Evolutionary conservation across 53 echinoderm and acorn worm genomes (phyloP).

Genomic region (Mesocentrotus franciscanus): DNA sequence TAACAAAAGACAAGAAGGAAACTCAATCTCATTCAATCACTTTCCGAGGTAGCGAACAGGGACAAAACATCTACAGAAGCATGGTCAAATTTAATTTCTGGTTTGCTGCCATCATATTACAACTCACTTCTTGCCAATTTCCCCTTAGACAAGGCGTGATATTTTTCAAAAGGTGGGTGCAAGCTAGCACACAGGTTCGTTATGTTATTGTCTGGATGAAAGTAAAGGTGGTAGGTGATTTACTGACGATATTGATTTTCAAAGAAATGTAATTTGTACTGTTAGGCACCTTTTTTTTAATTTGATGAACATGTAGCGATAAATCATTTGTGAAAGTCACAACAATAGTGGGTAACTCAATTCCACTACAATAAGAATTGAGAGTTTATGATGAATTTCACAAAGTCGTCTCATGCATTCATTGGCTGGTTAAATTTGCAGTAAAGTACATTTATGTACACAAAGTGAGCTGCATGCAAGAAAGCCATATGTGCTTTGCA

Average conservation of each 20-base stretch:
- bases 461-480: no score
- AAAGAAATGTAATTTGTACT: background rate
- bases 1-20: background rate
- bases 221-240: background rate
- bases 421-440: no score
- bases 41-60: background rate
- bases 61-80: background rate
- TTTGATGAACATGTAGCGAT: background rate
- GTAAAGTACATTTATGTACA: no score
- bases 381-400: background rate
- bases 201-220: constrained; percentile 11
- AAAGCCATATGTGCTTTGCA: no score
- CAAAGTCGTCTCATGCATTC: background rate
- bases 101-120: background rate
- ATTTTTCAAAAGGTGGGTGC: background rate
- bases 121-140: background rate
- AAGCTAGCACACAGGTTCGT: background rate
- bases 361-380: background rate
- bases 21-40: background rate
- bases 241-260: constrained; percentile 1
- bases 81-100: constrained; percentile 29
- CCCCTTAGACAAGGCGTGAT: background rate
- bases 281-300: background rate
- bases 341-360: background rate
- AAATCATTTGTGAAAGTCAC: background rate